Evolutionary conservation across 1,140 invertebrate species (phyloP).

Genomic region (Papilio polytes): DNA sequence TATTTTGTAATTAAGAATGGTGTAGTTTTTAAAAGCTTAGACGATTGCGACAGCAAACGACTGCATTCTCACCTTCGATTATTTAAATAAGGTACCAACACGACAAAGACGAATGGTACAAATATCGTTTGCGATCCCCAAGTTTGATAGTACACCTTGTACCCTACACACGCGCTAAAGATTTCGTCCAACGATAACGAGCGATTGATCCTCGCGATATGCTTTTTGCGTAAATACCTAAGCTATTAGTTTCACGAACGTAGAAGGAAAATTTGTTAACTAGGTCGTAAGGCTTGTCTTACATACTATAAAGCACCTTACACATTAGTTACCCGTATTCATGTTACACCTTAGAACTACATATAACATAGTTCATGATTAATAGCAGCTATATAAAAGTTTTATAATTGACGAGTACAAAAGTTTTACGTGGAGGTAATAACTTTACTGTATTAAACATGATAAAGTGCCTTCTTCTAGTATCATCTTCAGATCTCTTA

Average conservation of each 20-base stretch:
- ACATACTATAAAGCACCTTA: conserved; percentile 4
- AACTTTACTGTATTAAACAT: conserved; percentile 25
- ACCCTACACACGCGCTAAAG: conserved; percentile 74
- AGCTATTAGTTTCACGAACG: conserved; percentile 59
- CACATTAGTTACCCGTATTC: background rate
- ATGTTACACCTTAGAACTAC: conserved; percentile 20
- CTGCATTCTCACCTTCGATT: conserved; percentile 80
- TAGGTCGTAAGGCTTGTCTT: conserved; percentile 43
- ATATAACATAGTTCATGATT: conserved; percentile 22
- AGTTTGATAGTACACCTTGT: conserved; percentile 64
- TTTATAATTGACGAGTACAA: conserved; percentile 26
- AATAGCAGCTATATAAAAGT: conserved; percentile 24
- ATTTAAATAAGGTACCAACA: conserved; percentile 81
- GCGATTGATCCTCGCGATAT: conserved; percentile 77
- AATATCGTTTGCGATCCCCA: conserved; percentile 78
- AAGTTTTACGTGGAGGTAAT: conserved; percentile 22
- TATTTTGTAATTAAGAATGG: too few species aligned
- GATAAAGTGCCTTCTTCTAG: conserved; percentile 6
- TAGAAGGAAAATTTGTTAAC: conserved; percentile 49
- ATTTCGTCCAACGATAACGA: conserved; percentile 70
- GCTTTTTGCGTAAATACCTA: conserved; percentile 79
- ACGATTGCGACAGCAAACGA: conserved; percentile 54
- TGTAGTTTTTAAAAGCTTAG: background rate
- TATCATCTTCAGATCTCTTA: conserved; percentile 13
- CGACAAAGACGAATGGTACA: conserved; percentile 82